phyloP scores from a whole-genome alignment of 2,888 invertebrate genomes.

The Microdon myrmicae region DNA sequence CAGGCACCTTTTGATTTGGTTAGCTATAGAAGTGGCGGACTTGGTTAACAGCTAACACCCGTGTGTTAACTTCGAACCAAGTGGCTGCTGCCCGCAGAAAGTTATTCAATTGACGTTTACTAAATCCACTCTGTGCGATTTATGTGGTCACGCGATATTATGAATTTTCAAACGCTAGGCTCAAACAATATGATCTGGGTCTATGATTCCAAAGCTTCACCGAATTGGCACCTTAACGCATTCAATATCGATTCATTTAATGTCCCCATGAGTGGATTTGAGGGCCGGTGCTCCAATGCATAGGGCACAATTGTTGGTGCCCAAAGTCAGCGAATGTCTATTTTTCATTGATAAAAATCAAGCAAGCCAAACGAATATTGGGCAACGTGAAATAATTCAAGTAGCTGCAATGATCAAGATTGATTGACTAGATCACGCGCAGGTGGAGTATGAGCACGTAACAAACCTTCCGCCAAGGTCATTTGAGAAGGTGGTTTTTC shows the following conservation, averaged over 20 bases:
- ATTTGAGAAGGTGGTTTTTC: conserved; percentile 28
- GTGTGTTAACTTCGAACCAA: neutral
- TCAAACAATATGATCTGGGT: too few relatives aligned
- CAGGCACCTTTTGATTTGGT: conserved; percentile 34
- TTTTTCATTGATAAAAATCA: conserved; percentile 31
- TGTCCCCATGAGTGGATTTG: conserved; percentile 12
- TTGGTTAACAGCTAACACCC: neutral
- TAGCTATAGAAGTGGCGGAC: neutral
- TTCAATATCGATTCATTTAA: conserved; percentile 43
- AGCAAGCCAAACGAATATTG: conserved; percentile 32
- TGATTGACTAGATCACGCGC: conserved; percentile 21
- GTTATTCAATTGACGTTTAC: conserved; percentile 47
- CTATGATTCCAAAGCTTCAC: too few relatives aligned
- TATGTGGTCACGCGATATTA: conserved; percentile 47
- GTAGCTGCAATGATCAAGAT: conserved; percentile 28
- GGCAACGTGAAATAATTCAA: conserved; percentile 8
- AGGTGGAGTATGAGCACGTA: neutral
- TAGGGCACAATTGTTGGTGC: conserved; percentile 6
- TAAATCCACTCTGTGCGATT: conserved; percentile 41
- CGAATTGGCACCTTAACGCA: conserved; percentile 49
- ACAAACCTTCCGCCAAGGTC: conserved; percentile 32
- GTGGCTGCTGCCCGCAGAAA: conserved; percentile 44
- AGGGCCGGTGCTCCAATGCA: too few relatives aligned
- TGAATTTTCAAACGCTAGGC: too few relatives aligned
- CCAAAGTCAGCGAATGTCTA: conserved; percentile 6